phyloP scores from a whole-genome alignment of 2,113 vertebrate species.

The Actinemys pallida region DNA sequence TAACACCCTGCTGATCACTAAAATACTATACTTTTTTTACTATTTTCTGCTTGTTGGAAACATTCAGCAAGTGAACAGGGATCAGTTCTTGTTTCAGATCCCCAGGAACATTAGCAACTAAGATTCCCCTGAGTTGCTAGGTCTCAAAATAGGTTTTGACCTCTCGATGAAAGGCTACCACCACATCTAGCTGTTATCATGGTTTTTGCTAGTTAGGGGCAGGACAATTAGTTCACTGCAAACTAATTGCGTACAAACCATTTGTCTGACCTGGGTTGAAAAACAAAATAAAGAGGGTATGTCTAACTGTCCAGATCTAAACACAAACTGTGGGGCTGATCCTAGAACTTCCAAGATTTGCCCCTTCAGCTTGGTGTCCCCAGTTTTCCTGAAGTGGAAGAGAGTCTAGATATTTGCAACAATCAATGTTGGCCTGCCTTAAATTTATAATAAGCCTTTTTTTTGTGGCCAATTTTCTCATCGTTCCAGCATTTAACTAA shows the following conservation, averaged over 20 bases:
- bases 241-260: background rate
- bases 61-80: background rate
- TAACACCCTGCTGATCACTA: background rate
- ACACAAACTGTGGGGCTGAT: background rate
- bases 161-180: no score
- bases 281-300: no score
- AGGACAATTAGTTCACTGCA: background rate
- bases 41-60: background rate
- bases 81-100: background rate
- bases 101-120: background rate
- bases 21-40: background rate
- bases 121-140: background rate
- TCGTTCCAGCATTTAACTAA: background rate
- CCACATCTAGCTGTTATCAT: background rate
- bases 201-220: background rate
- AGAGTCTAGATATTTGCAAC: background rate
- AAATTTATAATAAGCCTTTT: background rate
- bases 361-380: background rate
- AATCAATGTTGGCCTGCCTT: background rate
- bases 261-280: background rate
- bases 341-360: background rate
- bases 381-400: background rate
- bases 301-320: background rate
- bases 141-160: background rate
- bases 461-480: background rate